Percentiles rank a stretch among this genome's conserved stretches.
Evolutionary conservation across 2,888 invertebrate genomes (phyloP).

Genomic region (Pedicia rivosa): DNA sequence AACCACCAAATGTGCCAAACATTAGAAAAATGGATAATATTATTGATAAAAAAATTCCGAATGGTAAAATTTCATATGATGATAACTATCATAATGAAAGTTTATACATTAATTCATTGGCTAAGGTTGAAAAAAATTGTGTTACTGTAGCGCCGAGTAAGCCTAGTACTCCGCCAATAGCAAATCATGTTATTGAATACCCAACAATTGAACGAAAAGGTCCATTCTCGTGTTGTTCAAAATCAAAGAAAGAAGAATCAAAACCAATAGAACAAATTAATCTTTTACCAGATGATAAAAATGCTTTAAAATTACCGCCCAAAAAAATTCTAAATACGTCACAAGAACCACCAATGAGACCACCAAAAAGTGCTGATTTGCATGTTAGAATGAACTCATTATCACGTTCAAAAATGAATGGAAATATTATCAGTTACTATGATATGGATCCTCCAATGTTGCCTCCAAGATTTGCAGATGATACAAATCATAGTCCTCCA

Average conservation of each 20-base stretch:
- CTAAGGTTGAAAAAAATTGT: slow-evolving; percentile 6
- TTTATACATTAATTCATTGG: slow-evolving; percentile 36
- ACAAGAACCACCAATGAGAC: slow-evolving; percentile 46
- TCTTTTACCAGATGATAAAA: slow-evolving; percentile 31
- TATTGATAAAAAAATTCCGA: slow-evolving; percentile 10
- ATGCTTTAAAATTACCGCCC: slow-evolving; percentile 38
- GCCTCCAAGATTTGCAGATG: slow-evolving; percentile 13
- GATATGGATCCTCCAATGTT: slow-evolving; percentile 18
- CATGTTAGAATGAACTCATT: slow-evolving; percentile 22
- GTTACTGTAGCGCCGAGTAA: neutral
- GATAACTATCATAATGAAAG: slow-evolving; percentile 15
- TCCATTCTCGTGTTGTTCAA: slow-evolving; percentile 55
- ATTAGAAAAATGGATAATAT: slow-evolving; percentile 22
- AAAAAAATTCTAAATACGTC: slow-evolving; percentile 38
- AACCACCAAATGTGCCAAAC: slow-evolving; percentile 16
- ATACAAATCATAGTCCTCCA: slow-evolving; percentile 2
- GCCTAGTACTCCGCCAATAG: neutral
- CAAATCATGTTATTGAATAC: slow-evolving; percentile 46
- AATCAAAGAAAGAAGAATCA: slow-evolving; percentile 36
- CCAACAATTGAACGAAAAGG: slow-evolving; percentile 56
- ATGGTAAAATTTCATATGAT: too few relatives aligned
- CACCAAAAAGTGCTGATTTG: slow-evolving; percentile 42
- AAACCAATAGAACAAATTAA: slow-evolving; percentile 31
- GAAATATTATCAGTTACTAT: neutral
- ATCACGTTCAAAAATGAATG: neutral